Evolutionary conservation across 2,797 vertebrate genomes (phyloP), one percentile per base, ranked within the genome.

Genomic region (Anguilla anguilla): DNA sequence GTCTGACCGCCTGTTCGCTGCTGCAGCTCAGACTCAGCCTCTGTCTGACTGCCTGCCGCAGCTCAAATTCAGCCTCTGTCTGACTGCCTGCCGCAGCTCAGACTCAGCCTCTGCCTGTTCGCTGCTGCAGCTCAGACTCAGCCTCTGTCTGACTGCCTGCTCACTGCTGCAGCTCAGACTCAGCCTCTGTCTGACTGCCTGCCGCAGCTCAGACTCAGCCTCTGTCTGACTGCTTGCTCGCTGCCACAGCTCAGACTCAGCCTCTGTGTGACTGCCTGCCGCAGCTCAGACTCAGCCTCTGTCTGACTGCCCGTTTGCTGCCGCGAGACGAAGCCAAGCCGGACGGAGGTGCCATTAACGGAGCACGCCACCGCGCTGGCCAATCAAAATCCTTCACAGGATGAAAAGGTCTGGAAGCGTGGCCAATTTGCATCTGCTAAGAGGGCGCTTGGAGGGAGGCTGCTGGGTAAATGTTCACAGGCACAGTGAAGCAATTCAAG

Each of bases 401-500:
- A 81, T 81, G 39, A 46, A 81, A 79, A 25, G 43, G 67, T 2
- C 72, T 39, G 72, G 72, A 43, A 43, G 72, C 35, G 9, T 31
- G 67, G 7, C 4, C 72, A 39, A 77, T 77, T 77, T 39, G 72
- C 72, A 39, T 69, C 67, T 77, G 72, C 72, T 74, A 17, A 74
- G 31, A 74, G 72, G 2, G 31, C 0, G 39, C 28, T 89, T n/a
- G 19, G 85, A 31, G n/a, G 19, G 84, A 2, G 35, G 7, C 13
- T 3, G 51, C 25, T 57, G 6, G 31, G 25, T 6, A 28, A 77
- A 49, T 55, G 67, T 55, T 39, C 51, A 25, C 11, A 74, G 64
- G 19, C 43, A 46, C 39, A 81, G 15, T 25, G 43, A 49, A 61
- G 74, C 28, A 51, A 11, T 88, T 57, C 86, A 77, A 90, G 85